Conservation (phyloP, 1,140 invertebrate species). For the Solenopsis invicta region DNA sequence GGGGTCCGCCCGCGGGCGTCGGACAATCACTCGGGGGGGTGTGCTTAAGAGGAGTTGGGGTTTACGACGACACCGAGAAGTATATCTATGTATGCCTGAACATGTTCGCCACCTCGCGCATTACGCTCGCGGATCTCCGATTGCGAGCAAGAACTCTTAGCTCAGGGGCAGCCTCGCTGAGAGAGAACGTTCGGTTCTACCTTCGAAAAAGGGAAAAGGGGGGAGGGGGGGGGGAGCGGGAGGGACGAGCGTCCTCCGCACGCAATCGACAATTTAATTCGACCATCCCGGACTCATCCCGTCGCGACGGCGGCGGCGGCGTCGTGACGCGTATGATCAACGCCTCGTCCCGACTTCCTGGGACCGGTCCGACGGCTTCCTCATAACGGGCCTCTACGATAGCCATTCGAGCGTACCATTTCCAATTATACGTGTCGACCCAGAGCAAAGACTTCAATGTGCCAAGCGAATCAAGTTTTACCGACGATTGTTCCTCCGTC, state of each 20-base stretch:
- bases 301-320: constrained; percentile 31
- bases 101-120: constrained; percentile 68
- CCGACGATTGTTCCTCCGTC: neutral
- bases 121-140: constrained; percentile 67
- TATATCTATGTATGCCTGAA: constrained; percentile 60
- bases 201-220: neutral
- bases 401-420: neutral
- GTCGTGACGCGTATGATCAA: constrained; percentile 26
- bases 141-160: constrained; percentile 36
- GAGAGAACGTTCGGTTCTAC: constrained; percentile 29
- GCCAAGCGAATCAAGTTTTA: neutral
- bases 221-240: constrained; percentile 6
- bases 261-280: constrained; percentile 55
- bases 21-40: constrained; percentile 38
- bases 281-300: constrained; percentile 40
- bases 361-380: constrained; percentile 33
- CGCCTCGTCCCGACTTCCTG: constrained; percentile 69
- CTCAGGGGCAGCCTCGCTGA: constrained; percentile 41
- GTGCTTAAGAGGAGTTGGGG: constrained; percentile 27
- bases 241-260: constrained; percentile 15
- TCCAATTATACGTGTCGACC: neutral
- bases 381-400: constrained; percentile 13
- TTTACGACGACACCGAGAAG: constrained; percentile 72
- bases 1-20: neutral
- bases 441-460: constrained; percentile 11